Percentiles rank a stretch among this genome's conserved stretches.
These are phyloP conservation scores for Phenganax stokvisi DNA, from an alignment of 92 coral and sea anemone species.

Conservation along the genomic window DNA sequence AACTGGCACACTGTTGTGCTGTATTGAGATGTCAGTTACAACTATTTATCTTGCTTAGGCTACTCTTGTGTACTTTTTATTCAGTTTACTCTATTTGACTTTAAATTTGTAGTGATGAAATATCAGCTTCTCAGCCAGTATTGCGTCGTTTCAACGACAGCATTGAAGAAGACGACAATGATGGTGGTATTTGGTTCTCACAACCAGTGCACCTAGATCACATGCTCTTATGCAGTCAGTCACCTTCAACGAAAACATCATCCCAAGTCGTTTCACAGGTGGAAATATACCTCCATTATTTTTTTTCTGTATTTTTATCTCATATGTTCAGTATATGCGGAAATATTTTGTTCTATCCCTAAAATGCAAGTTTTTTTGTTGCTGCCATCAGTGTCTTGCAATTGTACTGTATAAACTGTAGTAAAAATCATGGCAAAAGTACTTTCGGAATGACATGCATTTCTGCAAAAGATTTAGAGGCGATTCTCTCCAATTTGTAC, in stretches of 20 bases:
- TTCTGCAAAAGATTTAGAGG: no score
- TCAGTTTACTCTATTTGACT: neutral
- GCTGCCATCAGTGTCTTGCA: no score
- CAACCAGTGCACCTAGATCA: slow-evolving; percentile 94
- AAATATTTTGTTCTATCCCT: no score
- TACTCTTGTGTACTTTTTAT: neutral
- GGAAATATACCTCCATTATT: neutral
- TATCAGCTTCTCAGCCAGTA: slow-evolving; percentile 89
- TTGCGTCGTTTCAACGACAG: slow-evolving; percentile 64
- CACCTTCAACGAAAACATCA: slow-evolving; percentile 75
- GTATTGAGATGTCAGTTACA: neutral
- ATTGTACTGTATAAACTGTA: no score
- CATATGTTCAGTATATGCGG: no score
- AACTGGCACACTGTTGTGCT: no score
- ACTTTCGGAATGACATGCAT: no score
- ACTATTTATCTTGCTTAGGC: neutral
- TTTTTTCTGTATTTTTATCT: neutral
- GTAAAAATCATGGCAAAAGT: no score
- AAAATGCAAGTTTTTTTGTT: no score
- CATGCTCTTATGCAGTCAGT: slow-evolving; percentile 85
- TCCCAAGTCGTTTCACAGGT: slow-evolving; percentile 58
- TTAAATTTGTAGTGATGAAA: slow-evolving; percentile 39
- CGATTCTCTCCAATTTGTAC: no score
- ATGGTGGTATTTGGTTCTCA: slow-evolving; percentile 73
- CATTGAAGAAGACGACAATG: slow-evolving; percentile 48